These are phyloP conservation scores for Batillaria attramentaria DNA, from an alignment of 1,140 invertebrate genomes.

Conservation along the genomic window DNA sequence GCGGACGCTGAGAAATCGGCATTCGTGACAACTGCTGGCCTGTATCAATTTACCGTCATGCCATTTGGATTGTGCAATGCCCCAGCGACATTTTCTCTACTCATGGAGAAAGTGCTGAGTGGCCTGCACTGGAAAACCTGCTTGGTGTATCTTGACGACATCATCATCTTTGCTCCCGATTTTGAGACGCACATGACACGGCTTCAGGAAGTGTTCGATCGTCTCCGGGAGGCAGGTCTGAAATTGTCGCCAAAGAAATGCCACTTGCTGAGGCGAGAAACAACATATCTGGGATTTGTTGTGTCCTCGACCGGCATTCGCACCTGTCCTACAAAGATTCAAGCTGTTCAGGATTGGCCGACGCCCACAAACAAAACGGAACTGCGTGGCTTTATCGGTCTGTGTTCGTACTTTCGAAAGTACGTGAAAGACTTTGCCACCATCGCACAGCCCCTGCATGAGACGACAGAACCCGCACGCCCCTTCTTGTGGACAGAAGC, in stretches of 20 bases:
- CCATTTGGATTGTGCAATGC: conserved; percentile 55
- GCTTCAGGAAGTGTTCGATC: conserved; percentile 42
- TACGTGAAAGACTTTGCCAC: conserved; percentile 39
- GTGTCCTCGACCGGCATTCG: conserved; percentile 33
- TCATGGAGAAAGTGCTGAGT: conserved; percentile 49
- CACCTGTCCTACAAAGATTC: conserved; percentile 30
- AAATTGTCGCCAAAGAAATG: conserved; percentile 51
- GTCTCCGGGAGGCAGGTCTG: conserved; percentile 38
- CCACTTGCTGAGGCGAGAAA: conserved; percentile 39
- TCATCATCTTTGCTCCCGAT: conserved; percentile 39
- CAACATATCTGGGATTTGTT: conserved; percentile 42
- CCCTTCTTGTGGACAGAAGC: conserved; percentile 43
- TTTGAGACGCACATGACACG: conserved; percentile 39
- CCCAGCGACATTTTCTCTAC: conserved; percentile 53
- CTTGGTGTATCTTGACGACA: conserved; percentile 54
- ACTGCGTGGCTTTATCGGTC: conserved; percentile 41
- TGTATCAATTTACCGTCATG: conserved; percentile 45
- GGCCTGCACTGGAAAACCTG: conserved; percentile 33
- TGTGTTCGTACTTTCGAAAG: conserved; percentile 37
- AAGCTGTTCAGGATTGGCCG: conserved; percentile 36
- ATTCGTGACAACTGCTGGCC: conserved; percentile 44
- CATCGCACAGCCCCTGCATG: conserved; percentile 40
- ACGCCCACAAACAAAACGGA: conserved; percentile 29
- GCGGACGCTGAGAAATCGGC: conserved; percentile 44
- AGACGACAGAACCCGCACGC: conserved; percentile 38